phyloP scores from a whole-genome alignment of 1,140 invertebrate genomes.

The Holotrichia oblita region DNA sequence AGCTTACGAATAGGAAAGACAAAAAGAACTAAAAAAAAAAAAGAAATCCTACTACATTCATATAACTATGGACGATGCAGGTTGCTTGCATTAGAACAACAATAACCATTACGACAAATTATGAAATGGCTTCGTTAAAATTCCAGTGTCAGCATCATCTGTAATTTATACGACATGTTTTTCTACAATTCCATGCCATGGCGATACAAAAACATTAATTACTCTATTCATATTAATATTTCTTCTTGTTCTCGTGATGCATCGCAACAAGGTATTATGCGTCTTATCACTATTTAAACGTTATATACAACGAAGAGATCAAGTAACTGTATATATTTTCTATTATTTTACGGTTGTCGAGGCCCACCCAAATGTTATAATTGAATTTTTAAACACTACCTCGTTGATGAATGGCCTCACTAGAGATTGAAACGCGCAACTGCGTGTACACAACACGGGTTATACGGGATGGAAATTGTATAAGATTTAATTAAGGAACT shows the following conservation, averaged over 20 bases:
- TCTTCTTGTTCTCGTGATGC: conserved; percentile 45
- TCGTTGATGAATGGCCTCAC: conserved; percentile 1
- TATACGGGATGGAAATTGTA: conserved; percentile 1
- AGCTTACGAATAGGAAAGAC: background rate
- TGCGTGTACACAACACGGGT: background rate
- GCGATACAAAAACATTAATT: conserved; percentile 52
- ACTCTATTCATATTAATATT: conserved; percentile 47
- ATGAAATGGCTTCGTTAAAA: conserved; percentile 55
- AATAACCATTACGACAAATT: conserved; percentile 55
- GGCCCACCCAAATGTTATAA: conserved; percentile 34
- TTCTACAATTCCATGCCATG: conserved; percentile 48
- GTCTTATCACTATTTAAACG: conserved; percentile 12
- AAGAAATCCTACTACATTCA: background rate
- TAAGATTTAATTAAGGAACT: conserved; percentile 31
- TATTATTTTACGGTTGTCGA: conserved; percentile 29
- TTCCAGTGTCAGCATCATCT: conserved; percentile 51
- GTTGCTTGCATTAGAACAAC: conserved; percentile 50
- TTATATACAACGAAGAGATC: background rate
- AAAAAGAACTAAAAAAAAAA: background rate
- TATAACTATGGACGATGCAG: background rate
- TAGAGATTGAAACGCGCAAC: conserved; percentile 12
- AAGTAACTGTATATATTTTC: conserved; percentile 28
- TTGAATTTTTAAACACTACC: conserved; percentile 34
- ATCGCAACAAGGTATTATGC: conserved; percentile 43
- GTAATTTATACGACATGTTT: conserved; percentile 53